Evolutionary conservation across 2,888 invertebrate species (phyloP), one percentile per base, ranked within the genome.

Genomic region (Ptychoptera contaminata): DNA sequence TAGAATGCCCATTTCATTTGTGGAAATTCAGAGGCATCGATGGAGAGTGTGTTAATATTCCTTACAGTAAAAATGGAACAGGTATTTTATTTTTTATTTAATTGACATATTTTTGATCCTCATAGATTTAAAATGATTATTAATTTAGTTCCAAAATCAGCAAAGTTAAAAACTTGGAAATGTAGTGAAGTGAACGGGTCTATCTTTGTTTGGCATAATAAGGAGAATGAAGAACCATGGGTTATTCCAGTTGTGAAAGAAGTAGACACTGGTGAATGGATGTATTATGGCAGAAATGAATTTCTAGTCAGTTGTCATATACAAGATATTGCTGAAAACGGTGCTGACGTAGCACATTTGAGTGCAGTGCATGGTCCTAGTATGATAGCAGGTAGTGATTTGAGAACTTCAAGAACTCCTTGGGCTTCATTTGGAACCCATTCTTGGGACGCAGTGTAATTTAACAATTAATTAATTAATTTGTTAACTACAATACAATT

Each of bases 321-420:
- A 49, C 80, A 84, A 83, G 90, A 92, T 55, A 82, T 91, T 35
- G 87, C 90, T 0, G 91, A 91, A 59, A 92, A 92, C 55, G 91
- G 88, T 0, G 84, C 88, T 0, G 91, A 92, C 55, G 71, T 82
- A 1, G 79, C 82, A 0, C 92, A 92, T 58, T 68, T 92, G 16
- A 73, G 72, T 43, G 77, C 81, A 0, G 74, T 92, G 0, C 92
- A 92, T 53, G 74, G 75, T 0, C 71, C 77, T 0, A 71, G 69
- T 0, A 38, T 75, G n/a, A 46, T 82, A 16, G 69, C 69, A 45
- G 70, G 76, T 16, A 58, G 65, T 44, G 55, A 60, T 48, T 47
- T 71, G 54, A 60, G 55, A 6, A 60, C 56, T 52, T 59, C 63
- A 44, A 55, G 54, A 34, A 49, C 52, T 11, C 58, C 59, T 41